Evolutionary conservation across 2,113 vertebrate species (phyloP).

Genomic region (Atherinomorus stipes): DNA sequence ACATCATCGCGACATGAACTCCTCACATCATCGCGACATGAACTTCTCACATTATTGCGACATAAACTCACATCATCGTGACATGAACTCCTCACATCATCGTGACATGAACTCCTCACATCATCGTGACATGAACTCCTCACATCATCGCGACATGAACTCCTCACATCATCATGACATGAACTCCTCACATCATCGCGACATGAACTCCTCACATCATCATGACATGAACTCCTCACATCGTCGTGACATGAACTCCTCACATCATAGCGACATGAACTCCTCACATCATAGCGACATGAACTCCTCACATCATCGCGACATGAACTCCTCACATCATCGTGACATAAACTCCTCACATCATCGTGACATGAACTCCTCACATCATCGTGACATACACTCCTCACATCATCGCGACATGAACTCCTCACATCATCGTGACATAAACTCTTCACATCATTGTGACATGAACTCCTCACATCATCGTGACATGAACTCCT

Average conservation of each 20-base stretch:
- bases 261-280: slow-evolving; percentile 69
- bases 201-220: slow-evolving; percentile 69
- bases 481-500: slow-evolving; percentile 59
- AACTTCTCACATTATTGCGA: slow-evolving; percentile 69
- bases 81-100: slow-evolving; percentile 70
- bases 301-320: slow-evolving; percentile 70
- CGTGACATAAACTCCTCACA: slow-evolving; percentile 62
- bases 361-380: slow-evolving; percentile 59
- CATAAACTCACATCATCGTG: too few species aligned
- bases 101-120: slow-evolving; percentile 62
- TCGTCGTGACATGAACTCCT: slow-evolving; percentile 59
- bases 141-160: slow-evolving; percentile 66
- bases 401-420: too few species aligned
- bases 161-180: slow-evolving; percentile 72
- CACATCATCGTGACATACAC: slow-evolving; percentile 73
- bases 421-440: slow-evolving; percentile 70
- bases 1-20: slow-evolving; percentile 64
- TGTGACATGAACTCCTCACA: slow-evolving; percentile 62
- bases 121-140: slow-evolving; percentile 59
- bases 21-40: slow-evolving; percentile 69
- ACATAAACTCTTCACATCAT: slow-evolving; percentile 68
- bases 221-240: slow-evolving; percentile 65
- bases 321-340: slow-evolving; percentile 69
- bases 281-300: slow-evolving; percentile 73
- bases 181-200: slow-evolving; percentile 70